Evolutionary conservation across 23 tunicate species (phyloP).

Genomic region (Phallusia fumigata): DNA sequence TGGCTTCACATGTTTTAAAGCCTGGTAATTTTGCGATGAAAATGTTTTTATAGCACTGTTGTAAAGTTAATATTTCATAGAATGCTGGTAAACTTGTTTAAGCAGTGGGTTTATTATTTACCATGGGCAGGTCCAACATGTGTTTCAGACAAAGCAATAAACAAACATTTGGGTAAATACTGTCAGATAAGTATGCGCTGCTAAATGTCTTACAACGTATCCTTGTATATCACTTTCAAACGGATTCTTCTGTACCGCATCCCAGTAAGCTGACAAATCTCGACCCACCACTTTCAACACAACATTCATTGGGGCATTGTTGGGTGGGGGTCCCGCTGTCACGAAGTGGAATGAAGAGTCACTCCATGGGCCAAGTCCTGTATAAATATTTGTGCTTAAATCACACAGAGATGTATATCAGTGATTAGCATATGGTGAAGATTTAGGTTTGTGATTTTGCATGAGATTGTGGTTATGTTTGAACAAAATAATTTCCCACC

Average conservation of each 20-base stretch:
- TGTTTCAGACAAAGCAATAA: not conserved
- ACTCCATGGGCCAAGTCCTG: constrained; percentile 71
- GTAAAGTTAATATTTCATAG: too few species aligned
- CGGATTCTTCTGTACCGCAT: not conserved
- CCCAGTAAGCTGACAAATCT: constrained; percentile 33
- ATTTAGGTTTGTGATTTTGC: not conserved
- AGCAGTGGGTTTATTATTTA: too few species aligned
- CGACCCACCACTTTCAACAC: constrained; percentile 9
- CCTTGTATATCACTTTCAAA: constrained; percentile 28
- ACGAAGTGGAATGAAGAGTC: constrained; percentile 16
- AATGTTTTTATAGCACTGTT: too few species aligned
- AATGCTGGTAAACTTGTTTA: too few species aligned
- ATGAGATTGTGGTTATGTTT: not conserved
- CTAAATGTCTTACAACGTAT: constrained; percentile 26
- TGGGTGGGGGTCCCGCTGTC: constrained; percentile 56
- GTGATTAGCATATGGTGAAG: too few species aligned
- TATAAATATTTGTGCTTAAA: too few species aligned
- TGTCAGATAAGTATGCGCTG: too few species aligned
- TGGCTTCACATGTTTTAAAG: too few species aligned
- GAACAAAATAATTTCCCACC: constrained; percentile 23
- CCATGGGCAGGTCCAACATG: too few species aligned
- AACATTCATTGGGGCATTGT: constrained; percentile 35
- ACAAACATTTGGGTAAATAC: too few species aligned
- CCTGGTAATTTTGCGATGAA: too few species aligned
- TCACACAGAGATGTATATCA: too few species aligned